phyloP scores from a whole-genome alignment of 2,797 vertebrate species.

The Malacoraja senta region DNA sequence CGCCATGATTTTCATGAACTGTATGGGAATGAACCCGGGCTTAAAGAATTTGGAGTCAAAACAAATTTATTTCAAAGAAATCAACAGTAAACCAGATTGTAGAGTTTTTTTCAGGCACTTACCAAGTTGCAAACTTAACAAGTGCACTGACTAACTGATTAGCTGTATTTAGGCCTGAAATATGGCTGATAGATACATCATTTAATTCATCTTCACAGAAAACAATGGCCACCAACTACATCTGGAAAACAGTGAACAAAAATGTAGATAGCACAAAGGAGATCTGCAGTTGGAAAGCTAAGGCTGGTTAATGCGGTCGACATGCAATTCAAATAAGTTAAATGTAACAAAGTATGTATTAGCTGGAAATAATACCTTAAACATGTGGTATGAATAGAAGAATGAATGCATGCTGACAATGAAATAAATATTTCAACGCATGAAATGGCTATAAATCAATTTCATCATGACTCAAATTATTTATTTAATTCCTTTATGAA shows the following conservation, averaged over 20 bases:
- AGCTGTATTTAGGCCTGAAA: neutral
- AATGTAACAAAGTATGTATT: slow-evolving; percentile 17
- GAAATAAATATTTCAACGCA: neutral
- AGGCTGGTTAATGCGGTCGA: neutral
- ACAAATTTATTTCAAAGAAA: neutral
- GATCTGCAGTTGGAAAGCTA: too few relatives aligned
- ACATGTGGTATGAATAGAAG: neutral
- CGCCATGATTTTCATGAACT: neutral
- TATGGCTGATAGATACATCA: neutral
- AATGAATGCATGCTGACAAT: slow-evolving; percentile 3
- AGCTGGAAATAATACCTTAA: slow-evolving; percentile 8
- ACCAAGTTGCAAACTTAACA: neutral
- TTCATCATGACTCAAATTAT: neutral
- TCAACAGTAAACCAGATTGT: neutral
- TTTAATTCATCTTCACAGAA: neutral
- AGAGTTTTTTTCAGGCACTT: neutral
- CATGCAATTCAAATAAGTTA: neutral
- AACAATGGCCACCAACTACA: neutral
- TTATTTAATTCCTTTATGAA: slow-evolving; percentile 19
- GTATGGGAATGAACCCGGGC: neutral
- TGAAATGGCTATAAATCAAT: neutral
- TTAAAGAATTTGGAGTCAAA: neutral
- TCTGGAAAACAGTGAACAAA: neutral
- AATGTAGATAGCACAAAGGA: neutral
- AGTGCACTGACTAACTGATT: slow-evolving; percentile 2